Percentiles rank a stretch among this genome's conserved stretches.
Evolutionary conservation across 2,888 invertebrate genomes (phyloP).

Genomic region (Sceliomorpha sp.): DNA sequence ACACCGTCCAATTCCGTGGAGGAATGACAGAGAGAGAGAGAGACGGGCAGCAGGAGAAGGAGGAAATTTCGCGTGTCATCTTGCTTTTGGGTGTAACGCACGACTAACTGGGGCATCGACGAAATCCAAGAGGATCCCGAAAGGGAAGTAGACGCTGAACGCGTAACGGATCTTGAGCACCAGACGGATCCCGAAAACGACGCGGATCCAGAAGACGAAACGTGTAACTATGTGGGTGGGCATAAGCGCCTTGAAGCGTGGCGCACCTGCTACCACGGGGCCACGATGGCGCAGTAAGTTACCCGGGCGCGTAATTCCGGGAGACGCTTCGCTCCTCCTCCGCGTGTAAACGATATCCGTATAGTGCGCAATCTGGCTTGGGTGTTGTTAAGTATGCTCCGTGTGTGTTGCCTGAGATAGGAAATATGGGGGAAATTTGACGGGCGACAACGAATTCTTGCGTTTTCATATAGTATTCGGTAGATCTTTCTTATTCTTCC

Average conservation of each 20-base stretch:
- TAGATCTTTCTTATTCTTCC: too few species aligned
- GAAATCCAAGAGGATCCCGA: slow-evolving; percentile 13
- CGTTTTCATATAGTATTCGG: too few species aligned
- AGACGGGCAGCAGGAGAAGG: too few species aligned
- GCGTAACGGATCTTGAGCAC: slow-evolving; percentile 20
- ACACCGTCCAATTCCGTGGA: slow-evolving; percentile 24
- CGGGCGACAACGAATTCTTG: too few species aligned
- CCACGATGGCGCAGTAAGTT: slow-evolving; percentile 34
- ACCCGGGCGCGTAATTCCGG: slow-evolving; percentile 7
- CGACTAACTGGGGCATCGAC: too few species aligned
- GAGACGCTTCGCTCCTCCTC: slow-evolving; percentile 9
- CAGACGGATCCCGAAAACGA: too few species aligned
- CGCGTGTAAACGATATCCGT: slow-evolving; percentile 52
- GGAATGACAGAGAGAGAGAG: too few species aligned
- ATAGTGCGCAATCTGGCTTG: slow-evolving; percentile 2
- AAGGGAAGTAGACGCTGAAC: too few species aligned
- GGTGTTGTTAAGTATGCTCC: slow-evolving; percentile 1
- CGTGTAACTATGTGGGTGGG: slow-evolving; percentile 9
- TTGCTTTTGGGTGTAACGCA: slow-evolving; percentile 5
- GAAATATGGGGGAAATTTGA: too few species aligned
- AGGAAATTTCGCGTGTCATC: slow-evolving; percentile 26
- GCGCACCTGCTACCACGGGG: slow-evolving; percentile 9
- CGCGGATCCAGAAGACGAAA: too few species aligned
- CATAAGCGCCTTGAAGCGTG: slow-evolving; percentile 3
- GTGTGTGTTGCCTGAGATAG: not conserved